These are phyloP conservation scores for Holothuria glaberrima DNA, from an alignment of 35 echinoderm and acorn worm genomes.

Conservation along the genomic window DNA sequence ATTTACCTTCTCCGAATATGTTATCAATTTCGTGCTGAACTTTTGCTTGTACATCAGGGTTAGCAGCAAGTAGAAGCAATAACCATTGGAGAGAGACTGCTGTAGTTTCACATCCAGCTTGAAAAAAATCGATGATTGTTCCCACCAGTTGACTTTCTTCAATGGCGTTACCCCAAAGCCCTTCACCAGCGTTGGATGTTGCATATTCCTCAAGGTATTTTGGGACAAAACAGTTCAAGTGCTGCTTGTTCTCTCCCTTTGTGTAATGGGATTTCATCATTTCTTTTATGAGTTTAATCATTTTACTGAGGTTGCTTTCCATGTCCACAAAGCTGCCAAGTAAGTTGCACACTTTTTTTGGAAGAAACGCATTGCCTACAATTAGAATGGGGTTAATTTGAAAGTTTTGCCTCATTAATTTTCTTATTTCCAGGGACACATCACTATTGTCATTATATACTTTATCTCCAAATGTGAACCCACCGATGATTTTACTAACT, in stretches of 20 bases:
- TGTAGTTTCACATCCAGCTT: constrained; percentile 55
- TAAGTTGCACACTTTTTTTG: not conserved
- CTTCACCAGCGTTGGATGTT: not conserved
- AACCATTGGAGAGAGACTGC: constrained; percentile 29
- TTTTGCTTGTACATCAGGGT: constrained; percentile 31
- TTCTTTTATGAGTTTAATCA: not conserved
- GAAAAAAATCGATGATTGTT: constrained; percentile 35
- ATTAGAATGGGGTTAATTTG: constrained; percentile 33
- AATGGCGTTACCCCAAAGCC: not conserved
- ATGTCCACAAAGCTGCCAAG: constrained; percentile 19
- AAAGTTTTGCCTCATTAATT: constrained; percentile 27
- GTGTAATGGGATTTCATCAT: not conserved
- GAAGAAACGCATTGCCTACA: not conserved
- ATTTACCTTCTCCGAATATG: constrained; percentile 24
- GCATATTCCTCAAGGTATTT: constrained; percentile 34
- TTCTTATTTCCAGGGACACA: not conserved
- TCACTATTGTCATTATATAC: constrained; percentile 2
- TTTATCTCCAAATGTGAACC: constrained; percentile 35
- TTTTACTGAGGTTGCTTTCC: constrained; percentile 38
- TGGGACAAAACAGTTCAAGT: constrained; percentile 1
- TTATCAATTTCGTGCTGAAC: constrained; percentile 18
- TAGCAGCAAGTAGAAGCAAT: constrained; percentile 25
- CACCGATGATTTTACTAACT: constrained; percentile 12
- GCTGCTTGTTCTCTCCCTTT: not conserved
- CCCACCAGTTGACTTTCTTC: constrained; percentile 34